Conservation (phyloP, 1,140 invertebrate genomes). For the Radopholus similis region DNA sequence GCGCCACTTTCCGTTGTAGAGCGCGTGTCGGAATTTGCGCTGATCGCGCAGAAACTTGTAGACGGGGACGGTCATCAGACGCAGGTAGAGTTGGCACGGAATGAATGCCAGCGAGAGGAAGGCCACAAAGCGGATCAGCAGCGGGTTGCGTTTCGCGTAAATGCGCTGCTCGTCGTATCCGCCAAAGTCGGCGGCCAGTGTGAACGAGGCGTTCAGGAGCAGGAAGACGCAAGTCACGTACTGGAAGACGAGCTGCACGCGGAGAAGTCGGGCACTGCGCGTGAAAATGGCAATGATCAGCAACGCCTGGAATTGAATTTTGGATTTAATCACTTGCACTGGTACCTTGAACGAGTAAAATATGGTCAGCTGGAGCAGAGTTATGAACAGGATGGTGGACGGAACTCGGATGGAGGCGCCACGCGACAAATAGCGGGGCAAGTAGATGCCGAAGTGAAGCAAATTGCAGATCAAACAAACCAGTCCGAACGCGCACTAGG, state of each 20-base stretch:
- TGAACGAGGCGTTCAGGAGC: constrained; percentile 54
- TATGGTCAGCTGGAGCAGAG: constrained; percentile 43
- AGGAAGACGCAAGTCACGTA: constrained; percentile 56
- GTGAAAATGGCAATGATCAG: constrained; percentile 50
- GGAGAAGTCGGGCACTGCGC: constrained; percentile 37
- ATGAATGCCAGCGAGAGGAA: constrained; percentile 52
- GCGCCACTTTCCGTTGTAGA: constrained; percentile 54
- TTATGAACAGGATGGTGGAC: constrained; percentile 39
- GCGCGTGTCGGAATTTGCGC: constrained; percentile 50
- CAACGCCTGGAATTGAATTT: constrained; percentile 38
- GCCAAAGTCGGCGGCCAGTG: constrained; percentile 53
- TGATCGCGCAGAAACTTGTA: constrained; percentile 54
- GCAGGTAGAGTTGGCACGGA: constrained; percentile 50
- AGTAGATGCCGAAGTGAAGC: constrained; percentile 46
- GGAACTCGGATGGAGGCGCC: constrained; percentile 22
- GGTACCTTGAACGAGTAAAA: constrained; percentile 52
- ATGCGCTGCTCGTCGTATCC: constrained; percentile 52
- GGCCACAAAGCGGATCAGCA: constrained; percentile 50
- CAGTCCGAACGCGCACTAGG: constrained; percentile 45
- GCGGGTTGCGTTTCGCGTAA: constrained; percentile 43
- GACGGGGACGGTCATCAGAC: constrained; percentile 55
- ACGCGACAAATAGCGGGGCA: constrained; percentile 20
- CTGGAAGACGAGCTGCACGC: constrained; percentile 54
- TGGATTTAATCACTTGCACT: background rate
- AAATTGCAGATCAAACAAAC: constrained; percentile 52